Evolutionary conservation across 92 coral and sea anemone species (phyloP), one percentile per base, ranked within the genome.

Genomic region (Scolanthus callimorphus): DNA sequence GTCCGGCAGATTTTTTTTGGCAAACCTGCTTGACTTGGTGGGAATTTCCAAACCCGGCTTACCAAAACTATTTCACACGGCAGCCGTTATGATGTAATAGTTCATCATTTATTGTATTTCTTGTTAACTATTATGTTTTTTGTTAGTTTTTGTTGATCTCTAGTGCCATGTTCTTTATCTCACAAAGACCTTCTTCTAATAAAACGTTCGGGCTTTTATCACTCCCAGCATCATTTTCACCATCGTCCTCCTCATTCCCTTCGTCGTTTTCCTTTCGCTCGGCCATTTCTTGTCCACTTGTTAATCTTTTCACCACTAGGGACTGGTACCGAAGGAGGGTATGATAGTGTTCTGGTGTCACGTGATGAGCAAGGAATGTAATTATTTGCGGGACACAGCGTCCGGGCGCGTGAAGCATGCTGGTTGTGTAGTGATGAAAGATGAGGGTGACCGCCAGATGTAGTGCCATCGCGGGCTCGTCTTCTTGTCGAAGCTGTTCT

Each of bases 301-400:
- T 83, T 47, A 92, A 63, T 46, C 73, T 85, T 66, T 73, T 88
- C 17, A 92, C 89, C 39, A 92, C 98, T 47, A 92, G 91, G 31
- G 73, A 63, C 90, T 89, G 85, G 83, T 88, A 92, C 22, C 73
- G 85, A 49, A 75, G 67, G 25, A 92, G 61, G 24, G 51, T 84
- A 1, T 78, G 80, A 62, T 80, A 76, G 12, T 89, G 84, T 53
- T 89, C 98, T 12, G 85, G 70, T 3, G 89, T 51, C 78, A 92
- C 41, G 46, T 77, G 74, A 20, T 57, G 62, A 23, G 67, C 69
- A 20, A 92, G 89, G 63, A 53, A 84, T 43, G 76, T 63, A 60
- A 92, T 84, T 53, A 92, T 67, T 21, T 88, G 98, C 39, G 98
- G 98, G 62, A 92, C 96, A 55, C 98, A 92, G 29, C 96, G 91